These are phyloP conservation scores for Agrilus mali DNA, from an alignment of 2,888 invertebrate genomes.

Conservation along the genomic window DNA sequence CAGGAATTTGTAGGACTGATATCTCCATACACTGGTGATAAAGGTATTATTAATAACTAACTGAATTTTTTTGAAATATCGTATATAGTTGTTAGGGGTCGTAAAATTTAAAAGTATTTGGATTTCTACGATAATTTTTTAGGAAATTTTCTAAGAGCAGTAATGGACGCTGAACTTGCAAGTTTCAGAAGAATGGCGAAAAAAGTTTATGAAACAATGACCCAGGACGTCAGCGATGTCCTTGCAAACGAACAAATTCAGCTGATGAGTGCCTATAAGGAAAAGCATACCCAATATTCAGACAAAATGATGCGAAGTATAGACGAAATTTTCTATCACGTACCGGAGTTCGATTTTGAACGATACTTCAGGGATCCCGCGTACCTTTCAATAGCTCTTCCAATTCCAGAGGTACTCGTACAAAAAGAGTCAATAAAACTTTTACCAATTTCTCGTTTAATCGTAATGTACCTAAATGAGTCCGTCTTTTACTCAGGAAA, in stretches of 20 bases:
- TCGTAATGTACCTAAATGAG: not conserved
- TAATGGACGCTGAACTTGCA: constrained; percentile 26
- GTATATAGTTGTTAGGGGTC: no score
- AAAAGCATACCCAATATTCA: constrained; percentile 19
- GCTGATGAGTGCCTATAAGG: constrained; percentile 23
- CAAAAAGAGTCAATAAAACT: not conserved
- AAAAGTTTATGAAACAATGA: constrained; percentile 32
- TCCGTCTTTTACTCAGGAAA: no score
- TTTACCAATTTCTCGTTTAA: not conserved
- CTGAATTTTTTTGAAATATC: no score
- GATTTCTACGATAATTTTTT: not conserved
- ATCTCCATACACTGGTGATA: constrained; percentile 28
- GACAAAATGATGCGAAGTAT: constrained; percentile 28
- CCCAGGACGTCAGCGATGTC: constrained; percentile 31
- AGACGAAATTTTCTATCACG: constrained; percentile 25
- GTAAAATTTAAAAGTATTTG: no score
- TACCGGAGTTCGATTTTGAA: constrained; percentile 29
- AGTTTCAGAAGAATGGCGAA: constrained; percentile 25
- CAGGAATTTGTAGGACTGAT: constrained; percentile 29
- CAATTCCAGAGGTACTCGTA: constrained; percentile 8
- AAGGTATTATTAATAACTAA: constrained; percentile 18
- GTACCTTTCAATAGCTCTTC: constrained; percentile 22
- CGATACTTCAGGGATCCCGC: constrained; percentile 20
- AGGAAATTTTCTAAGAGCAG: constrained; percentile 21
- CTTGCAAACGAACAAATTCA: constrained; percentile 31